A percentile compares a stretch with the other conserved stretches of the same genome.
Conservation (phyloP, 2,888 invertebrate species). For the Acrobasis suavella region DNA sequence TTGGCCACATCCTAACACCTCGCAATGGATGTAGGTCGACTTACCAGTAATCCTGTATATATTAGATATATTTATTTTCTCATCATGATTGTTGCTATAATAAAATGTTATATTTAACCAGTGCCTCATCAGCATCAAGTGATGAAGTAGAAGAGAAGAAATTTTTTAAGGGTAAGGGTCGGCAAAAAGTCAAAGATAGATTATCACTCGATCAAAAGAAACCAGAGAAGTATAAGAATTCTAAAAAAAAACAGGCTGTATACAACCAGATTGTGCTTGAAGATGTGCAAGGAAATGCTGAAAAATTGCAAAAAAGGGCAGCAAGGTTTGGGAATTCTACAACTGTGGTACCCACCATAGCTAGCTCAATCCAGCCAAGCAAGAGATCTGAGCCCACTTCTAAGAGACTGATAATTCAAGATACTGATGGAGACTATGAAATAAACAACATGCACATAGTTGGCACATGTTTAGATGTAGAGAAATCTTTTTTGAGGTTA, state of each 20-base stretch:
- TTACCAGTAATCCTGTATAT: too few species aligned
- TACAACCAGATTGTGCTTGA: slow-evolving; percentile 86
- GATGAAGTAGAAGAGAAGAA: slow-evolving; percentile 81
- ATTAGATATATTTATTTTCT: neutral
- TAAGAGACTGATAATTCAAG: slow-evolving; percentile 77
- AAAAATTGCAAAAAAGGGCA: slow-evolving; percentile 92
- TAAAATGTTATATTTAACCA: slow-evolving; percentile 38
- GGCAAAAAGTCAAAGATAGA: slow-evolving; percentile 82
- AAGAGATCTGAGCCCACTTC: slow-evolving; percentile 56
- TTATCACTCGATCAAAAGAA: slow-evolving; percentile 75
- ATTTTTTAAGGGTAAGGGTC: slow-evolving; percentile 59
- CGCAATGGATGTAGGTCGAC: too few species aligned
- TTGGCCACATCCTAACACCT: too few species aligned
- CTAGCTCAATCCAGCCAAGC: slow-evolving; percentile 67
- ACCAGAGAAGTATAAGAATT: slow-evolving; percentile 73
- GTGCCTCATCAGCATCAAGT: slow-evolving; percentile 78
- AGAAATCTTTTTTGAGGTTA: slow-evolving; percentile 97
- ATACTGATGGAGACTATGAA: slow-evolving; percentile 88
- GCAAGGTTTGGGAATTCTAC: slow-evolving; percentile 88
- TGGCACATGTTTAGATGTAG: slow-evolving; percentile 96
- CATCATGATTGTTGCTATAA: neutral
- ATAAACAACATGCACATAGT: slow-evolving; percentile 94
- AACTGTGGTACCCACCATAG: slow-evolving; percentile 71
- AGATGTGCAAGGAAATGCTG: slow-evolving; percentile 88
- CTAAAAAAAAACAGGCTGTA: slow-evolving; percentile 79